These are phyloP conservation scores for Crossocerus cetratus DNA, from an alignment of 2,888 invertebrate species.

Conservation along the genomic window DNA sequence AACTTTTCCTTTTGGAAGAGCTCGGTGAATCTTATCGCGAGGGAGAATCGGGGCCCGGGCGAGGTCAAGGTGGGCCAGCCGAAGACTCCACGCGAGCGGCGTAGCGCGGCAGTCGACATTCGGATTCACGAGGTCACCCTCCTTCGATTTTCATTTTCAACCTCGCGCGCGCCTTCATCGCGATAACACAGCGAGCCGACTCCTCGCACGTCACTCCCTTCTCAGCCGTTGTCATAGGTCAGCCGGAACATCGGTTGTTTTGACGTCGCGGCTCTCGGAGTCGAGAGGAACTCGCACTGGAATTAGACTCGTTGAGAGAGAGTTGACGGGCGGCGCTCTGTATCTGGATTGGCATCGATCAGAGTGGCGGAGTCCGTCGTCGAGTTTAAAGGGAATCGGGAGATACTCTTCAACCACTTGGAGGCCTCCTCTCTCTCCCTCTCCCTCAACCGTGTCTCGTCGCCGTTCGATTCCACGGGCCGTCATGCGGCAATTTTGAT, in stretches of 20 bases:
- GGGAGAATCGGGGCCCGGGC: conserved; percentile 56
- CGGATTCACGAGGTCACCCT: conserved; percentile 40
- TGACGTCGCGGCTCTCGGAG: too few relatives aligned
- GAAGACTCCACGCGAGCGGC: conserved; percentile 60
- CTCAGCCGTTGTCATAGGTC: conserved; percentile 1
- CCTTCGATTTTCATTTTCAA: conserved; percentile 40
- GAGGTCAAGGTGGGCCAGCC: conserved; percentile 68
- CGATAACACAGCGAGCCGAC: conserved; percentile 62
- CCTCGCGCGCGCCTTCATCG: conserved; percentile 49
- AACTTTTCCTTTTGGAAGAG: conserved; percentile 36
- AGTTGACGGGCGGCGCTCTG: not conserved
- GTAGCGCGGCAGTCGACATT: conserved; percentile 16
- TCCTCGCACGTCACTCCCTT: conserved; percentile 52
- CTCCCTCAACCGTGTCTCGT: conserved; percentile 5
- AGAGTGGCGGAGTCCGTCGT: conserved; percentile 51
- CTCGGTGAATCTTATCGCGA: conserved; percentile 61
- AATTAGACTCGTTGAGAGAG: too few relatives aligned
- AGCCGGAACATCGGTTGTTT: not conserved
- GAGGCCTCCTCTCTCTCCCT: not conserved
- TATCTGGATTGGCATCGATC: not conserved
- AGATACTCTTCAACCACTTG: conserved; percentile 45
- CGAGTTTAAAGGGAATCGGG: conserved; percentile 65
- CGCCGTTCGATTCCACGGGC: not conserved
- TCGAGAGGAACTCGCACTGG: too few relatives aligned
- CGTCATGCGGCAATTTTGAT: too few relatives aligned